These are phyloP conservation scores for Poeciliopsis occidentalis DNA, from an alignment of 2,113 vertebrate species.

Conservation along the genomic window DNA sequence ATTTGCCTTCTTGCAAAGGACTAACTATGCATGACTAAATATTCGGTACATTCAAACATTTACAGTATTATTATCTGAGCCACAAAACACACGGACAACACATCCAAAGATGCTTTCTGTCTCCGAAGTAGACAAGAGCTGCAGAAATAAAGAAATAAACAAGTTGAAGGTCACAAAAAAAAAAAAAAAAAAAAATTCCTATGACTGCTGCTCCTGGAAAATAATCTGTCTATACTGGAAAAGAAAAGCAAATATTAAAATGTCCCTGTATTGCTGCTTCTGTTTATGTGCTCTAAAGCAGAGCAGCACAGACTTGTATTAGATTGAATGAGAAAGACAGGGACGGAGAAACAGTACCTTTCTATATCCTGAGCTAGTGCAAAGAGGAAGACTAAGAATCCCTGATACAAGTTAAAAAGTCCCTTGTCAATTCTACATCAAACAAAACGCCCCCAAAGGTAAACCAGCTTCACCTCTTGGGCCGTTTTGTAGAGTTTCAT, in stretches of 20 bases:
- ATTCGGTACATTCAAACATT: slow-evolving; percentile 78
- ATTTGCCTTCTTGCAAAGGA: slow-evolving; percentile 56
- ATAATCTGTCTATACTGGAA: slow-evolving; percentile 38
- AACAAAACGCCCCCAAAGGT: slow-evolving; percentile 50
- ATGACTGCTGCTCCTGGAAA: slow-evolving; percentile 51
- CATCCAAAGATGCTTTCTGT: slow-evolving; percentile 53
- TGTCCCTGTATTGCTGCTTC: slow-evolving; percentile 29
- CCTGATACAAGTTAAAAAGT: slow-evolving; percentile 75
- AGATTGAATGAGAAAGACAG: slow-evolving; percentile 48
- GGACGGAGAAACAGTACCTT: slow-evolving; percentile 25
- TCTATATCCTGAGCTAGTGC: slow-evolving; percentile 76
- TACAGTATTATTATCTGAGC: slow-evolving; percentile 74
- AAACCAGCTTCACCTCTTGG: slow-evolving; percentile 33
- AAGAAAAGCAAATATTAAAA: slow-evolving; percentile 9
- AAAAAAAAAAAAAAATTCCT: slow-evolving; percentile 38
- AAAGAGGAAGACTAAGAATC: slow-evolving; percentile 79
- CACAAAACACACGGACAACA: slow-evolving; percentile 69
- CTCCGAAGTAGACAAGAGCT: slow-evolving; percentile 51
- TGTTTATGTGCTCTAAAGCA: slow-evolving; percentile 56
- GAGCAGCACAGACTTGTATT: slow-evolving; percentile 34
- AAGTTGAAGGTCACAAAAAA: slow-evolving; percentile 31
- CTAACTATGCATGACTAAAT: slow-evolving; percentile 71
- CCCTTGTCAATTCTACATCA: slow-evolving; percentile 64
- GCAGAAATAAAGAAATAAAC: slow-evolving; percentile 68
- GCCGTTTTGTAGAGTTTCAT: slow-evolving; percentile 20